A percentile compares a stretch with the other conserved stretches of the same genome.
phyloP scores from a whole-genome alignment of 2,113 vertebrate species.

The Fregetta grallaria region DNA sequence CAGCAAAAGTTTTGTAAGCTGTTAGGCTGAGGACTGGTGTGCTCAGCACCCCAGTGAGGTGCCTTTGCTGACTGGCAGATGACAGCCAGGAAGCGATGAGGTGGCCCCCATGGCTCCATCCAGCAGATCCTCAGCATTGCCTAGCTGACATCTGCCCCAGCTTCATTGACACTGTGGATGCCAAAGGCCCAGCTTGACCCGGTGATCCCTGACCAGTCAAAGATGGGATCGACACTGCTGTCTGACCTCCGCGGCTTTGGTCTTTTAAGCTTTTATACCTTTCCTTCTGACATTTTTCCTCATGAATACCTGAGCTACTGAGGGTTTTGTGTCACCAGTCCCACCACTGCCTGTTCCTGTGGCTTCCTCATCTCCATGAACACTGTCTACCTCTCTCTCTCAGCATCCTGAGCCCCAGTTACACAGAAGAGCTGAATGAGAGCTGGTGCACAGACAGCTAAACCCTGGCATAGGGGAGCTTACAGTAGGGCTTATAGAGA shows the following conservation, averaged over 20 bases:
- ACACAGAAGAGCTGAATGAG: neutral
- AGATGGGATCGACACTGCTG: fast-evolving
- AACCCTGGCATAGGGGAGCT: neutral
- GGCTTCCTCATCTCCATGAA: neutral
- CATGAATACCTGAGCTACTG: neutral
- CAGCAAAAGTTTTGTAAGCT: neutral
- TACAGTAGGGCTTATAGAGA: neutral
- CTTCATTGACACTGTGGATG: neutral
- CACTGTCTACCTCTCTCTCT: neutral
- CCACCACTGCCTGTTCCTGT: neutral
- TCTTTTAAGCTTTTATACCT: neutral
- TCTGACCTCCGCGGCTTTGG: fast-evolving
- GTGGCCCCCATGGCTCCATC: neutral
- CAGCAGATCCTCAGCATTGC: neutral
- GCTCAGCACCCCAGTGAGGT: neutral
- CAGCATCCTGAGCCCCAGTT: neutral
- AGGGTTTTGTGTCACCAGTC: neutral
- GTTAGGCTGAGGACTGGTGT: neutral
- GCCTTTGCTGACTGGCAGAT: neutral
- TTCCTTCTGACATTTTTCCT: neutral
- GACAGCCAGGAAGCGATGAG: neutral
- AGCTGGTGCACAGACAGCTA: neutral
- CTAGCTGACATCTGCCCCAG: neutral
- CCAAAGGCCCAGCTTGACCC: fast-evolving
- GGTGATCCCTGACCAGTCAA: neutral